Evolutionary conservation across 2,113 vertebrate genomes (phyloP).

Genomic region (Stigmatopora argus): DNA sequence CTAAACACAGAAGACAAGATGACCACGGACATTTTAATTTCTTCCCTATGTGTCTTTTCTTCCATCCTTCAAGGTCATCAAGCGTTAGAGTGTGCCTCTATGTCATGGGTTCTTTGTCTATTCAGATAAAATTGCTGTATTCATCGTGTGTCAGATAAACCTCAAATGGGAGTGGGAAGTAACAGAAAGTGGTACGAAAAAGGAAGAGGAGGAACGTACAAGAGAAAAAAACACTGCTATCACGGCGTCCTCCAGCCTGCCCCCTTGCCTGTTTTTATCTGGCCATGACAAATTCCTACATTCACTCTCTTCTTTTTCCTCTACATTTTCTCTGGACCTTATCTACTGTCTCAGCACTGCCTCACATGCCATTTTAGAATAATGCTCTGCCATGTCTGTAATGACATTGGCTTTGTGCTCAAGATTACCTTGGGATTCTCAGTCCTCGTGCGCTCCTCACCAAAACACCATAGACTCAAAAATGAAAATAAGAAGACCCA

Average conservation of each 20-base stretch:
- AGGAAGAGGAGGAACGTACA: slow-evolving; percentile 21
- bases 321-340: slow-evolving; percentile 70
- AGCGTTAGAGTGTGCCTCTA: slow-evolving; percentile 58
- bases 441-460: slow-evolving; percentile 9
- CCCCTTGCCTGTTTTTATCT: slow-evolving; percentile 66
- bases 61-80: slow-evolving; percentile 73
- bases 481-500: slow-evolving; percentile 38
- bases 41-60: slow-evolving; percentile 27
- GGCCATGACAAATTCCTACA: slow-evolving; percentile 71
- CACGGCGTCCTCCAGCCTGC: slow-evolving; percentile 60
- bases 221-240: slow-evolving; percentile 43
- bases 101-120: slow-evolving; percentile 71
- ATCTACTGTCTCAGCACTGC: slow-evolving; percentile 71
- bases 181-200: slow-evolving; percentile 29
- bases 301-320: slow-evolving; percentile 61
- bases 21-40: slow-evolving; percentile 29
- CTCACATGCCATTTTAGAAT: slow-evolving; percentile 73
- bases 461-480: slow-evolving; percentile 36
- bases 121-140: slow-evolving; percentile 74
- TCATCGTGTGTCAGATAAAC: slow-evolving; percentile 75
- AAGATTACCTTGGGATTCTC: slow-evolving; percentile 72
- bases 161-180: slow-evolving; percentile 53
- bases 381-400: slow-evolving; percentile 74
- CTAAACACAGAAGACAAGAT: slow-evolving; percentile 25
- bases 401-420: slow-evolving; percentile 72